These are phyloP conservation scores for Drepana arcuata DNA, from an alignment of 1,140 invertebrate genomes.

Conservation along the genomic window DNA sequence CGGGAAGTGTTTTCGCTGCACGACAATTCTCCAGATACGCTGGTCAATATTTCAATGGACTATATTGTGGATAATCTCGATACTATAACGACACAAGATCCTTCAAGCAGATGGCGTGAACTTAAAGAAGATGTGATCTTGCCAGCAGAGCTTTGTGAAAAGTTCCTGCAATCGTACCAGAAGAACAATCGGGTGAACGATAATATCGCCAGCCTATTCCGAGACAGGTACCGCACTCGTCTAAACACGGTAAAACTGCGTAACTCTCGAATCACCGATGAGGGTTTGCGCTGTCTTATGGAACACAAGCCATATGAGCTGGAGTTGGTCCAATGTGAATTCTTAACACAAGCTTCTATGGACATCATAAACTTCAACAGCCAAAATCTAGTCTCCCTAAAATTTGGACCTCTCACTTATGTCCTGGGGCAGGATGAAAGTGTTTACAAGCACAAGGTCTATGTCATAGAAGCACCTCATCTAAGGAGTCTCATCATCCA, in stretches of 20 bases:
- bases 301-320: constrained; percentile 81
- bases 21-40: constrained; percentile 36
- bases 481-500: constrained; percentile 76
- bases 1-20: constrained; percentile 30
- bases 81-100: constrained; percentile 36
- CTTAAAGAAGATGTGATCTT: constrained; percentile 47
- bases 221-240: constrained; percentile 76
- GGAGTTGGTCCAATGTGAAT: constrained; percentile 80
- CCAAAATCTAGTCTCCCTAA: constrained; percentile 63
- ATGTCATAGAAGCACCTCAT: constrained; percentile 77
- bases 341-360: constrained; percentile 75
- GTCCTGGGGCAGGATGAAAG: constrained; percentile 32
- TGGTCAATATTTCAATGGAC: constrained; percentile 42
- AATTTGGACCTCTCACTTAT: constrained; percentile 38
- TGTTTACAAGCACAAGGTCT: constrained; percentile 39
- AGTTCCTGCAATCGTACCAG: constrained; percentile 75
- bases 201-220: constrained; percentile 81
- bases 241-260: constrained; percentile 80
- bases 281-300: constrained; percentile 78
- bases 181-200: constrained; percentile 75
- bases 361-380: constrained; percentile 73
- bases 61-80: constrained; percentile 43
- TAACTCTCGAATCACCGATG: constrained; percentile 80
- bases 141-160: constrained; percentile 59
- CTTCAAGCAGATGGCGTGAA: constrained; percentile 27